A percentile compares a stretch with the other conserved stretches of the same genome.
These are phyloP conservation scores for silkworm (Bombyx mori) DNA, from an alignment of 1,140 invertebrate species.

Conservation along the genomic window DNA sequence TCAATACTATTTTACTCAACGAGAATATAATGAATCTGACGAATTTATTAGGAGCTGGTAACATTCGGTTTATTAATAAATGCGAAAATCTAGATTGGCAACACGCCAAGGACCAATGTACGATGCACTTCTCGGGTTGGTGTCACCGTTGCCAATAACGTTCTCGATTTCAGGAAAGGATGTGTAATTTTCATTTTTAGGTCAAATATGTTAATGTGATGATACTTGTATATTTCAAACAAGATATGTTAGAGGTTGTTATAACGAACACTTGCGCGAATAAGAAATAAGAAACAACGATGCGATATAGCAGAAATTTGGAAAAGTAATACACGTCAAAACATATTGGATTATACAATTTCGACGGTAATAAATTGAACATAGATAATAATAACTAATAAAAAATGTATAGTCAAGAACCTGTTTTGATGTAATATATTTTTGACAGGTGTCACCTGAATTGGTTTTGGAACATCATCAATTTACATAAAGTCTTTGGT, in stretches of 20 bases:
- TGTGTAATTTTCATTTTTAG: not conserved
- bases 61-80: conserved; percentile 6
- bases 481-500: not conserved
- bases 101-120: conserved; percentile 4
- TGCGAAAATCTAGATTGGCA: conserved; percentile 7
- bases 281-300: not conserved
- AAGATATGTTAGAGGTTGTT: not conserved
- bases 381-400: too few species aligned
- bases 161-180: not conserved
- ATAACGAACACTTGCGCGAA: not conserved
- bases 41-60: too few species aligned
- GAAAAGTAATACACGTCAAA: too few species aligned
- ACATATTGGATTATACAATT: too few species aligned
- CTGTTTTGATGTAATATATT: not conserved
- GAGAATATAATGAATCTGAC: too few species aligned
- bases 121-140: conserved; percentile 4
- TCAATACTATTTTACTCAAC: too few species aligned
- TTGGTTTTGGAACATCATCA: not conserved
- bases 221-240: not conserved
- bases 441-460: not conserved
- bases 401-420: too few species aligned
- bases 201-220: not conserved
- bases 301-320: too few species aligned
- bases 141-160: not conserved
- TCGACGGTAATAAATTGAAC: too few species aligned